Base-by-base conservation (phyloP, 2,888 invertebrate species). In the Drosophila emarginata region DNA sequence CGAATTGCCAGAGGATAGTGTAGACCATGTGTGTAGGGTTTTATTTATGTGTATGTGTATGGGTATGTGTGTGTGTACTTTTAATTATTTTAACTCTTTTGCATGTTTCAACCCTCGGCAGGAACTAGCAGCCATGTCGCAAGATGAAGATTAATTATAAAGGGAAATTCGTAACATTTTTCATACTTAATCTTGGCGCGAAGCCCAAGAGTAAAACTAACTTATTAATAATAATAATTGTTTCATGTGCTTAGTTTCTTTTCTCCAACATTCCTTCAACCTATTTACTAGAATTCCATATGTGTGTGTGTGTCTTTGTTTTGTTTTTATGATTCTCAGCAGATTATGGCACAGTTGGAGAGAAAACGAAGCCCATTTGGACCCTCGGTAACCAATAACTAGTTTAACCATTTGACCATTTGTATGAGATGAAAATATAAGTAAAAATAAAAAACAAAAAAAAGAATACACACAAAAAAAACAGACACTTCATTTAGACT, bases 201-300 rank as follows among this genome's bases (percentile, higher is more conserved):
- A 80, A 61, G 39, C 53, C 52, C 52, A 26, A 39, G 53, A 76
- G 64, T 64, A 74, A 80, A 87, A 81, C 87, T 81, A 81, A 72
- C 80, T 81, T 87, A 81, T 87, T 87, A 81, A 87, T 81, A 83
- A 81, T 81, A 87, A 81, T 87, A 87, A 87, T 81, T 81, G 80
- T 87, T 81, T 80, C 76, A 78, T 81, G 72, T 83, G 80, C 68
- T 18, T 39, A 54, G 37, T 18, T 51, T 11, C 7, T 62, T 40
- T n/a, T n/a, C n/a, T n/a, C n/a, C n/a, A n/a, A n/a, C n/a, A n/a
- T n/a, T n/a, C n/a, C n/a, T n/a, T n/a, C n/a, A n/a, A n/a, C n/a
- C n/a, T n/a, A n/a, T n/a, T n/a, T n/a, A n/a, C n/a, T n/a, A n/a
- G n/a, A n/a, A n/a, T 76, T 67, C 61, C 67, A 66, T 76, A 72